Base-by-base conservation (phyloP, 2,113 vertebrate genomes). In the Campylomormyrus tamandua region DNA sequence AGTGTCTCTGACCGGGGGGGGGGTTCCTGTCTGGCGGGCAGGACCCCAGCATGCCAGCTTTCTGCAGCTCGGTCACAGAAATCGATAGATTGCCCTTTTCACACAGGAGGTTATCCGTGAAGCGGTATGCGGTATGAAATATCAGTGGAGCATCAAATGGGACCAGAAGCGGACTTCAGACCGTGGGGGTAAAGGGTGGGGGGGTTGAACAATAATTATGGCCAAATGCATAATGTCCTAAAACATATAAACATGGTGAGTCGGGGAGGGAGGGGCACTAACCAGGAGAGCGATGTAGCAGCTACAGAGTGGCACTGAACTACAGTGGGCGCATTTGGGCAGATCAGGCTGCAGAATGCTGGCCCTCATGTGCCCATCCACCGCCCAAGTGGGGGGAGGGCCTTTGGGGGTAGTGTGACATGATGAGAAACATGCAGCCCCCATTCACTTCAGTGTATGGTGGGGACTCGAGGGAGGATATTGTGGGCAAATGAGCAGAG, bases 161-260 rank as follows among this genome's bases (percentile, higher is more conserved):
- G 74, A 77, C 13, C 11, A 5, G 74, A 39, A 77, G 5, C 1
- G 15, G 31, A 39, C 74, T 91, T 91, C 87, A 92, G 94, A 91
- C 89, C 85, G 80, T 92, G 94, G 94, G 93, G 94, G 92, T 92
- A 62, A 46, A 35, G 74, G 90, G 93, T 90, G 91, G 91, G 83
- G 45, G 46, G 24, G 21, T 6, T 49, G 45, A 48, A 48, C 21
- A 48, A 49, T 48, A n/a, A 45, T 42, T 5, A 45, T 49, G 1
- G 83, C 48, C 21, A 13, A 50, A 9, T 10, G 83, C 74, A 39
- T 77, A 77, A 31, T 77, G 31, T 77, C 74, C 15, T 35, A 39
- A 42, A 80, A 39, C 74, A 42, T 19, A 2, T 80, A 80, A 42
- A 42, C 15, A 17, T 42, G 35, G 13, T 42, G 74, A 42, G 31